phyloP scores from a whole-genome alignment of 2,888 invertebrate genomes.

The Drosophila paracracens region DNA sequence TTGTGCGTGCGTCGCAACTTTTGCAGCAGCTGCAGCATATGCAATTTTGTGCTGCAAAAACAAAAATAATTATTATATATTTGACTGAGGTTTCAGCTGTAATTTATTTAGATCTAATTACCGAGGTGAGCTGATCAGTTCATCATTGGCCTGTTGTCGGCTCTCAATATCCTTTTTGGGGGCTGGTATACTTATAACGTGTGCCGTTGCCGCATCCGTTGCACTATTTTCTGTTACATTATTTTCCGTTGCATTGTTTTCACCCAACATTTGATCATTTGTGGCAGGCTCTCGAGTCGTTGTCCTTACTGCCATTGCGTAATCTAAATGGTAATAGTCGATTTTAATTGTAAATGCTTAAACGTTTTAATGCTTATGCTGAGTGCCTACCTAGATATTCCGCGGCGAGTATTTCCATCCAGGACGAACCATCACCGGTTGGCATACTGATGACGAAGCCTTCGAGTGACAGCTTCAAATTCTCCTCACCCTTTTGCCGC shows the following conservation, averaged over 20 bases:
- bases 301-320: conserved; percentile 39
- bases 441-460: conserved; percentile 82
- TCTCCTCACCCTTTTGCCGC: conserved; percentile 91
- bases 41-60: conserved; percentile 53
- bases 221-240: conserved; percentile 13
- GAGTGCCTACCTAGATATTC: conserved; percentile 56
- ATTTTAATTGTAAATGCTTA: background rate
- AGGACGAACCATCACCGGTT: conserved; percentile 37
- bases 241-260: conserved; percentile 26
- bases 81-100: background rate
- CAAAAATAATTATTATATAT: background rate
- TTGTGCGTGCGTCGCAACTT: conserved; percentile 51
- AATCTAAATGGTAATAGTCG: conserved; percentile 24
- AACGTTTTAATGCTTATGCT: background rate
- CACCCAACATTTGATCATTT: conserved; percentile 31
- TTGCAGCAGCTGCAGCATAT: conserved; percentile 64
- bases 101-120: conserved; percentile 9
- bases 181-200: conserved; percentile 48
- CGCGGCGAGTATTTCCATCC: conserved; percentile 54
- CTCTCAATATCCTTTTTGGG: conserved; percentile 66
- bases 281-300: conserved; percentile 27
- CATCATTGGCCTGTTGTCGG: conserved; percentile 51
- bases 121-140: conserved; percentile 50
- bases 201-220: conserved; percentile 18
- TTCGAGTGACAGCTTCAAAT: conserved; percentile 88